A percentile compares a stretch with the other conserved stretches of the same genome.
Conservation (phyloP, 2,888 invertebrate genomes). For the Clitarchus hookeri region DNA sequence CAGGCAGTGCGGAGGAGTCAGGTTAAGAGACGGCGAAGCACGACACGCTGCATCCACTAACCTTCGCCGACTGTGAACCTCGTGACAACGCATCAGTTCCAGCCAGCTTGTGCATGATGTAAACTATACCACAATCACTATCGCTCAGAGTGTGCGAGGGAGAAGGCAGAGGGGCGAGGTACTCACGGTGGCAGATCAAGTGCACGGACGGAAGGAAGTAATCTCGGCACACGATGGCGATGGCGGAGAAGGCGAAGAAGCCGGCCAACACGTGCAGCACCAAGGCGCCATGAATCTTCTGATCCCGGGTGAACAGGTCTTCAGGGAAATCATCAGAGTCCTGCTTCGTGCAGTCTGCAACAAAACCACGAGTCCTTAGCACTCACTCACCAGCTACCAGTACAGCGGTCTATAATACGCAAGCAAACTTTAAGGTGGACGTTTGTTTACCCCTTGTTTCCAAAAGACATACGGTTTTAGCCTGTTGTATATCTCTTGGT, state of each 20-base stretch:
- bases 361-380: neutral
- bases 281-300: constrained; percentile 77
- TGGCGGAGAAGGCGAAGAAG: constrained; percentile 80
- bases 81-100: too few relatives aligned
- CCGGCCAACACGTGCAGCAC: constrained; percentile 75
- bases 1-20: too few relatives aligned
- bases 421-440: neutral
- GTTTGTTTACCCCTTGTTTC: too few relatives aligned
- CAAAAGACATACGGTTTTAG: too few relatives aligned
- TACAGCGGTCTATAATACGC: too few relatives aligned
- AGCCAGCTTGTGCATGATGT: too few relatives aligned
- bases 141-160: neutral
- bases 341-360: constrained; percentile 23
- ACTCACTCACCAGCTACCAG: neutral
- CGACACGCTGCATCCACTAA: too few relatives aligned
- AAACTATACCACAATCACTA: too few relatives aligned
- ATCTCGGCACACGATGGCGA: constrained; percentile 89
- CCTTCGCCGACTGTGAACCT: neutral
- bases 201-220: constrained; percentile 91
- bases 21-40: too few relatives aligned
- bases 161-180: neutral
- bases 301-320: constrained; percentile 64
- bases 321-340: constrained; percentile 51
- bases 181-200: constrained; percentile 75
- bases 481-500: too few relatives aligned